Conservation (phyloP, 2,888 invertebrate species). For the Noctua janthina region DNA sequence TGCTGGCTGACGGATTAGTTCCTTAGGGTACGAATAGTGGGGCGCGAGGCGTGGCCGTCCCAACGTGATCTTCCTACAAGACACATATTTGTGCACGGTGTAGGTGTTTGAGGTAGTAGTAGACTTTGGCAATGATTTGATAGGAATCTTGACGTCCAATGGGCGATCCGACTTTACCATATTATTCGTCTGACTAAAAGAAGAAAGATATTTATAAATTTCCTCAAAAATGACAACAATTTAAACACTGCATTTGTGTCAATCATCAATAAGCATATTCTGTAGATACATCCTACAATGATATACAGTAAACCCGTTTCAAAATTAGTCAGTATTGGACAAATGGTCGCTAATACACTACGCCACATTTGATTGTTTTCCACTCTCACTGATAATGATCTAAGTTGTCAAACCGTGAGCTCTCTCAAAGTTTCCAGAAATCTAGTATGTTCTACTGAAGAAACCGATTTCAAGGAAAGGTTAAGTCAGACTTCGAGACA, state of each 20-base stretch:
- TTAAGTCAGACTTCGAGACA: neutral
- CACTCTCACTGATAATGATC: neutral
- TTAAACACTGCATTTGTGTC: neutral
- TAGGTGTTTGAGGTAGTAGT: neutral
- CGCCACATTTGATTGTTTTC: neutral
- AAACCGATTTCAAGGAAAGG: neutral
- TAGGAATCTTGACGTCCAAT: neutral
- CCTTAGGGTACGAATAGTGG: slow-evolving; percentile 34
- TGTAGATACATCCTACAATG: neutral
- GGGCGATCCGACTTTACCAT: neutral
- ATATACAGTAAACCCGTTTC: neutral
- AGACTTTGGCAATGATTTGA: neutral
- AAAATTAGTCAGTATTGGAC: neutral
- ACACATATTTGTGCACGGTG: neutral
- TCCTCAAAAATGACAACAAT: neutral
- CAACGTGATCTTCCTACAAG: slow-evolving; percentile 12
- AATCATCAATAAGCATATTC: neutral
- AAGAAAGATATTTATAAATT: neutral
- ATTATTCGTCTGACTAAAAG: neutral
- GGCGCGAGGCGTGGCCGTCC: neutral
- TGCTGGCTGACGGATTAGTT: slow-evolving; percentile 51
- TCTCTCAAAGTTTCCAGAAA: neutral
- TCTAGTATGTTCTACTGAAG: neutral
- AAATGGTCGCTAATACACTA: neutral
- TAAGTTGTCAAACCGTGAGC: neutral